These are phyloP conservation scores for Intellagama lesueurii DNA, from an alignment of 2,797 vertebrate species.

Conservation along the genomic window DNA sequence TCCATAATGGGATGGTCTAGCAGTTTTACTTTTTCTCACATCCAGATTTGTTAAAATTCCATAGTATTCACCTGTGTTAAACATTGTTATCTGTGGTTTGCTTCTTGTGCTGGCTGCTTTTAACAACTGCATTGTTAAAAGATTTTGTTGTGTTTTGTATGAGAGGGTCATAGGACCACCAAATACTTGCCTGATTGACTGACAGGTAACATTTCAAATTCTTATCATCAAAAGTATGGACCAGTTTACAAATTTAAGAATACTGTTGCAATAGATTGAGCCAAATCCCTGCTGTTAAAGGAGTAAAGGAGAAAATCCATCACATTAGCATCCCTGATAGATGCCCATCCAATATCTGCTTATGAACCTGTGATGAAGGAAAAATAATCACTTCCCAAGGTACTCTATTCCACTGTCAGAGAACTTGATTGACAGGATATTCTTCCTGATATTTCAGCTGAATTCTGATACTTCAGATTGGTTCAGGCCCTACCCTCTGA, in stretches of 20 bases:
- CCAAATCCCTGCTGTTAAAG: background rate
- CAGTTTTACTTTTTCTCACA: no score
- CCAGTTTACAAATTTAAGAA: background rate
- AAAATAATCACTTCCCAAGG: background rate
- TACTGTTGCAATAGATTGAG: background rate
- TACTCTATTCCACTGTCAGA: background rate
- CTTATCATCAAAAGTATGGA: background rate
- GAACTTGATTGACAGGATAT: background rate
- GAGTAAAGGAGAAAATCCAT: background rate
- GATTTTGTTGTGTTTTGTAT: no score
- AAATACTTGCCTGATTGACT: no score
- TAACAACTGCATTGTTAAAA: no score
- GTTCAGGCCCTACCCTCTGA: background rate
- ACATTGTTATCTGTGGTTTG: no score
- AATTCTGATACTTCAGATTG: background rate
- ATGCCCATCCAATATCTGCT: background rate
- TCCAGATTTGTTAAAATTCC: no score
- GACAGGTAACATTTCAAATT: background rate
- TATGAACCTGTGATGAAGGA: background rate
- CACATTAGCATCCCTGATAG: background rate
- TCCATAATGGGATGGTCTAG: no score
- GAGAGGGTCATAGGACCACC: no score
- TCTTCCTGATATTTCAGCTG: background rate
- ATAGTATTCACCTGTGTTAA: no score
- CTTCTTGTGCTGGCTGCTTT: no score